phyloP scores from a whole-genome alignment of 2,797 vertebrate species.

The Malacoctenus gilli region DNA sequence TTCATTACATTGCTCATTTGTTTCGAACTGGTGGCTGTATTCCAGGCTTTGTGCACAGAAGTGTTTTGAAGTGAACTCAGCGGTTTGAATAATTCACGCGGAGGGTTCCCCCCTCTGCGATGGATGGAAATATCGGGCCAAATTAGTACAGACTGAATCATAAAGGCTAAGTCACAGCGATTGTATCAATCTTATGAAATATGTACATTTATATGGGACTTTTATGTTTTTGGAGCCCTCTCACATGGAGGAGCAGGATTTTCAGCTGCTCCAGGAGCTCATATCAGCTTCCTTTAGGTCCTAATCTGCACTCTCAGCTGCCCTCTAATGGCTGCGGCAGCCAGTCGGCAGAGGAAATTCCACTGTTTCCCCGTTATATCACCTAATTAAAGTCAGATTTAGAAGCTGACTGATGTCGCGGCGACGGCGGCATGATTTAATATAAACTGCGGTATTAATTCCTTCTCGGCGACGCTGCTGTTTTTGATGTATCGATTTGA shows the following conservation, averaged over 20 bases:
- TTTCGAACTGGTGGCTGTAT: conserved; percentile 41
- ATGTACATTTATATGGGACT: conserved; percentile 1
- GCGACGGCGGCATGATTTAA: conserved; percentile 36
- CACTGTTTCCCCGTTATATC: conserved; percentile 31
- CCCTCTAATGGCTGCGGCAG: conserved; percentile 31
- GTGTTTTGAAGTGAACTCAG: conserved; percentile 48
- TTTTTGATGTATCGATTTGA: conserved; percentile 74
- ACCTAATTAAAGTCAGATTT: conserved; percentile 56
- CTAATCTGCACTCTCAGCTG: conserved; percentile 42
- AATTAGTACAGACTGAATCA: conserved; percentile 29
- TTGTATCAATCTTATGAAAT: conserved; percentile 13
- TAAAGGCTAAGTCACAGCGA: conserved; percentile 19
- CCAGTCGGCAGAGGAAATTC: conserved; percentile 26
- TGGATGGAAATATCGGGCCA: conserved; percentile 35
- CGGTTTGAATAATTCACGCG: conserved; percentile 56
- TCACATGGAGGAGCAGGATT: conserved; percentile 2
- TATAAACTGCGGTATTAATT: conserved; percentile 43
- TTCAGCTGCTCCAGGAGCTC: conserved; percentile 24
- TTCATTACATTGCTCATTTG: conserved; percentile 39
- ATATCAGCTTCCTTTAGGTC: conserved; percentile 13
- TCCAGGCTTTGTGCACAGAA: conserved; percentile 39
- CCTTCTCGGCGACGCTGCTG: conserved; percentile 33
- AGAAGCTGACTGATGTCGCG: conserved; percentile 29
- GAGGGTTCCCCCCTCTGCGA: conserved; percentile 13
- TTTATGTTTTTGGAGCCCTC: conserved; percentile 4